Evolutionary conservation across 2,113 vertebrate species (phyloP), one percentile per base, ranked within the genome.

Genomic region (Herpetotheres cachinnans): DNA sequence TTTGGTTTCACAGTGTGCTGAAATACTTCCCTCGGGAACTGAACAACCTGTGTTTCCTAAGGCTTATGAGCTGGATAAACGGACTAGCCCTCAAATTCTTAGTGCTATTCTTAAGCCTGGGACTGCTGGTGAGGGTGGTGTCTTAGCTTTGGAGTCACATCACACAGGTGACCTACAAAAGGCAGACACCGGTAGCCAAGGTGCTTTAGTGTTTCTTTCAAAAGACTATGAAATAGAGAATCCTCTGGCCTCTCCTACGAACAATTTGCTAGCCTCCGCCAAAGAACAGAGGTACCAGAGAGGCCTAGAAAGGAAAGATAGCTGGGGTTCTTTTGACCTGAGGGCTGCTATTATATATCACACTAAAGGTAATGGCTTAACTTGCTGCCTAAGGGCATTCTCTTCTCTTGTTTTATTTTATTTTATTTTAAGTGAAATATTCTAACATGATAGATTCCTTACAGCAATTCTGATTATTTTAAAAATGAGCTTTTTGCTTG

Each of bases 301-400:
- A 98, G 98, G 98, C 98, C 98, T 98, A 98, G 98, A 99, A 98
- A 98, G 98, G 94, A 98, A 98, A 98, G 98, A 98, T 98, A 99
- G 98, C 98, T 99, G 98, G 99, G 98, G 99, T 92, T 98, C 98
- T 97, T 99, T 99, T 98, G 99, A 99, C 97, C 95, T 99, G 97
- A 99, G 98, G 98, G 99, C 99, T 98, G 99, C 99, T 98, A 98
- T 99, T 99, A 97, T 99, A 97, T 99, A 99, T 99, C 99, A 99
- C 99, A 99, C 99, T 99, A 99, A 99, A 99, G 99, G 99, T 99
- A 99, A 99, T 73, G 87, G 56, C 34, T 97, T 86, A 5, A 63
- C 85, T 96, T 96, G 55, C 96, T 97, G 96, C 62, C 69, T 94
- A 81, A 96, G n/a, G 89, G 93, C 78, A 1, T 66, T 76, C 58